Conservation (phyloP, 2,113 vertebrate species). For the Telmatochromis brichardi region DNA sequence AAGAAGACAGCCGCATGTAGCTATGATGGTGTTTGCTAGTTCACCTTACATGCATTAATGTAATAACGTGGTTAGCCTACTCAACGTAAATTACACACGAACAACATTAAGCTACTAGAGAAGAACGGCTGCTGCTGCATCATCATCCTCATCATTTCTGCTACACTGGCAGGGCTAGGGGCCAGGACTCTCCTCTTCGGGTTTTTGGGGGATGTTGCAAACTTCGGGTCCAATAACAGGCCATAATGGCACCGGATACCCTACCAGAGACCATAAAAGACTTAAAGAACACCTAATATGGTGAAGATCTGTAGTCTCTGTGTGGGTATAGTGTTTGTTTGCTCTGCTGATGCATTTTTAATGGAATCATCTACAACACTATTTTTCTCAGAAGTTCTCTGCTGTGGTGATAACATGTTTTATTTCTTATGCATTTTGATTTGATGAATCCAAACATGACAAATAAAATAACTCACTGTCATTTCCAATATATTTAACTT, state of each 20-base stretch:
- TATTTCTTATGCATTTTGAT: not conserved
- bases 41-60: no score
- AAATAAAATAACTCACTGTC: not conserved
- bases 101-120: no score
- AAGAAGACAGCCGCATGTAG: fast-evolving
- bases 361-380: not conserved
- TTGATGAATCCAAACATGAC: not conserved
- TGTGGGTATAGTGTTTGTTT: not conserved
- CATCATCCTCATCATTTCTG: no score
- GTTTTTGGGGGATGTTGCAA: no score
- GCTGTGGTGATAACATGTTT: not conserved
- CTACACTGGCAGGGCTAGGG: no score
- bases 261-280: not conserved
- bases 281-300: not conserved
- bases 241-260: no score
- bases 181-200: no score
- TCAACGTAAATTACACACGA: no score
- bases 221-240: no score
- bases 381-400: not conserved
- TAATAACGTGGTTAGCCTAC: no score
- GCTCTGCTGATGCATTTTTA: not conserved
- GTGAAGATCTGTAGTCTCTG: not conserved
- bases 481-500: not conserved
- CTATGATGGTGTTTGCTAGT: fast-evolving
- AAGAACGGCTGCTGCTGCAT: no score